Base-by-base conservation (phyloP, 2,113 vertebrate species). In the Passer domesticus region DNA sequence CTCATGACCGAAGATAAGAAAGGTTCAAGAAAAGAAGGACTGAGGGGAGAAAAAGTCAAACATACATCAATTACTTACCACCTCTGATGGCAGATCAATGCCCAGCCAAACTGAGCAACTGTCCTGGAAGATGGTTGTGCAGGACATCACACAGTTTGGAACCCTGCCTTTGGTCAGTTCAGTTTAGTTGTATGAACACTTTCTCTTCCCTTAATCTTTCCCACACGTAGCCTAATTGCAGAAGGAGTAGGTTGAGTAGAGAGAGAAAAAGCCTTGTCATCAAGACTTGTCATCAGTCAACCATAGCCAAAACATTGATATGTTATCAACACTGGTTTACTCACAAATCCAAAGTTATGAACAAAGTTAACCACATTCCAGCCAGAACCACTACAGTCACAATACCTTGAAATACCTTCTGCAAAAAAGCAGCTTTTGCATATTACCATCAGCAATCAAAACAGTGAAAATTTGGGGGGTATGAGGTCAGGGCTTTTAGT, bases 251-350 rank as follows among this genome's bases (percentile, higher is more conserved):
- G 14, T 3, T 23, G 10, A 58, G 43, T 7, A 39, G 28, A 66
- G 10, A 21, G 8, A 77, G 46, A 39, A 70, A 69, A 89, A 64
- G 22, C 5, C 10, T 55, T 56, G 4, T 16, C 7, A 8, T 43
- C 1, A 81, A 56, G 31, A 33, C 19, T 56, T 56, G 31, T 33
- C 20, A 8, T 43, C 1, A 83, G 69, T 77, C 8, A 62, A 17
- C 10, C 58, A 22, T 1, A 74, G 25, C 2, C 20, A 58, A 46
- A 74, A 50, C 0, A 0, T 0, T 44, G 15, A 1, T 83, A 27
- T 35, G 9, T 41, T 66, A 53, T 27, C 28, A 31, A 6, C 14
- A 11, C 9, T 47, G 35, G 6, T 55, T 89, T 60, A 74, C 17
- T 63, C 0, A 0, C 20, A 68, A 87, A 82, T 50, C 10, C 20